Conservation (phyloP, 2,888 invertebrate genomes). For the Noctua fimbriata region DNA sequence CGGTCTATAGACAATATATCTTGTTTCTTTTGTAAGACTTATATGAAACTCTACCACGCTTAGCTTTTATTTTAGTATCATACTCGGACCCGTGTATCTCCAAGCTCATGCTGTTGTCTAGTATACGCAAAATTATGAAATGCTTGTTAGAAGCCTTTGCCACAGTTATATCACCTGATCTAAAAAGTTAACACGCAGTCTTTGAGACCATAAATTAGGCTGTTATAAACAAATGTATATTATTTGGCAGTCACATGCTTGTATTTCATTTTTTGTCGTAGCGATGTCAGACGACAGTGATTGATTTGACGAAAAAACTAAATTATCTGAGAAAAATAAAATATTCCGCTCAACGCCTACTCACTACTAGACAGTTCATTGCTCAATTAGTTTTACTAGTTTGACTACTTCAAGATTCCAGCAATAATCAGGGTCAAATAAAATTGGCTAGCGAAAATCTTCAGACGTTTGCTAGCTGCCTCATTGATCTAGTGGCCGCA, state of each 20-base stretch:
- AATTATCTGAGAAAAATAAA: slow-evolving; percentile 4
- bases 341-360: slow-evolving; percentile 15
- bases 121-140: slow-evolving; percentile 22
- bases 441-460: background rate
- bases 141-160: background rate
- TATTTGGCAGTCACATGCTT: slow-evolving; percentile 11
- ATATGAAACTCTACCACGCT: slow-evolving; percentile 14
- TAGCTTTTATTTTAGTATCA: slow-evolving; percentile 14
- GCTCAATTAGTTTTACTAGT: background rate
- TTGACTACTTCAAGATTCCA: background rate
- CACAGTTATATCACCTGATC: background rate
- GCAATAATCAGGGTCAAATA: background rate
- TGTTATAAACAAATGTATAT: slow-evolving; percentile 7
- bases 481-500: background rate
- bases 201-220: slow-evolving; percentile 17
- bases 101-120: slow-evolving; percentile 1
- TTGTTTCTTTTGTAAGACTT: background rate
- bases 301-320: slow-evolving; percentile 22
- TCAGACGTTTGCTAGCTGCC: background rate
- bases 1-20: no score
- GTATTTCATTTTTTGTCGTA: slow-evolving; percentile 20
- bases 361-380: background rate
- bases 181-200: slow-evolving; percentile 22
- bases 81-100: background rate
- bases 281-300: slow-evolving; percentile 19